A percentile compares a stretch with the other conserved stretches of the same genome.
Conservation (phyloP, 2,797 vertebrate species). For the Propithecus perrieri region DNA sequence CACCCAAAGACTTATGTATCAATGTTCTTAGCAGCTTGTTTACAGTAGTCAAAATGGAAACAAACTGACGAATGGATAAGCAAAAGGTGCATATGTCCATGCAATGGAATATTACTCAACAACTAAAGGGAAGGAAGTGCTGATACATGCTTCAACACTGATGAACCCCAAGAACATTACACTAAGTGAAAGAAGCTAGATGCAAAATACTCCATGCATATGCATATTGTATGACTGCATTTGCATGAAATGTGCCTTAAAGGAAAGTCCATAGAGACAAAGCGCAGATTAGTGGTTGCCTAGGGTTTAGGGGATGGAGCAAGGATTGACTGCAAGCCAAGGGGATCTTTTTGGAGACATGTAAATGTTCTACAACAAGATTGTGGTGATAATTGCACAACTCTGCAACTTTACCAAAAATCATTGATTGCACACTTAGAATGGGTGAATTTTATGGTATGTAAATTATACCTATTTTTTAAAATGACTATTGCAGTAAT, state of each 20-base stretch:
- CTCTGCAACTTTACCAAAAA: neutral
- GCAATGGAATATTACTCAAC: neutral
- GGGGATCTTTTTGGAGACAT: neutral
- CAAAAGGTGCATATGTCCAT: neutral
- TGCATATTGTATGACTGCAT: neutral
- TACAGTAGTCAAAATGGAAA: neutral
- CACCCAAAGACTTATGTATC: neutral
- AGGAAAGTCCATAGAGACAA: neutral
- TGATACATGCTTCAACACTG: neutral
- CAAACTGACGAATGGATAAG: neutral
- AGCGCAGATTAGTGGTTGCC: neutral
- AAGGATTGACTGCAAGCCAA: too few species aligned
- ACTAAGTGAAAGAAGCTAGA: neutral
- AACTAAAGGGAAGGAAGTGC: neutral
- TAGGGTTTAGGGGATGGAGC: rapidly evolving
- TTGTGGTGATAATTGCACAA: neutral
- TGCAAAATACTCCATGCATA: neutral
- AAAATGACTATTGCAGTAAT: neutral
- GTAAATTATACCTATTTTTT: neutral
- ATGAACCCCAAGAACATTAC: neutral
- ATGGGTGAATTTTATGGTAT: neutral
- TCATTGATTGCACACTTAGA: neutral
- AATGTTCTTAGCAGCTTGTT: neutral
- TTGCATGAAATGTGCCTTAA: neutral
- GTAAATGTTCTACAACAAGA: neutral